phyloP scores from a whole-genome alignment of 2,888 invertebrate genomes.

The Sclerodermus sp. region DNA sequence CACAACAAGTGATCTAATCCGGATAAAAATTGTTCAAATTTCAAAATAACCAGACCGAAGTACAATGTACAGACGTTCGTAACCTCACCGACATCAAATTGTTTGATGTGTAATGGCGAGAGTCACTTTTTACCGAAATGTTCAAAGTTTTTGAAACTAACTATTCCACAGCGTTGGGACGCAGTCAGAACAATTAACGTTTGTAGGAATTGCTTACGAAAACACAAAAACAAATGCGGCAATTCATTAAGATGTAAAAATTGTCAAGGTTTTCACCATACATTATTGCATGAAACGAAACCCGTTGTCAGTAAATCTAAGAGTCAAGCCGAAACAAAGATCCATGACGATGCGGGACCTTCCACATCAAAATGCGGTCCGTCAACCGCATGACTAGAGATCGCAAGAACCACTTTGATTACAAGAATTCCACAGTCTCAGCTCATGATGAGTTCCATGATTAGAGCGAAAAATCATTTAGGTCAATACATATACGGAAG shows the following conservation, averaged over 20 bases:
- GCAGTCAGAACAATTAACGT: background rate
- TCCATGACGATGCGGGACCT: constrained; percentile 14
- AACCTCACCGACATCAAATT: background rate
- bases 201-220: constrained; percentile 14
- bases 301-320: background rate
- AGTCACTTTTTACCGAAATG: background rate
- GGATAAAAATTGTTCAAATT: background rate
- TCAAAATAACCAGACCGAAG: background rate
- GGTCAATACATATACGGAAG: constrained; percentile 12
- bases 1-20: background rate
- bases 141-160: constrained; percentile 7
- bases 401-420: constrained; percentile 4
- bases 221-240: constrained; percentile 6
- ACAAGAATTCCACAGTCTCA: constrained; percentile 12
- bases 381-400: background rate
- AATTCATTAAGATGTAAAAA: constrained; percentile 7
- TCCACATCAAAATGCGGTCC: constrained; percentile 9
- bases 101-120: background rate
- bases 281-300: background rate
- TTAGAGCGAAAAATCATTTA: constrained; percentile 7
- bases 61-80: background rate
- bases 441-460: constrained; percentile 16
- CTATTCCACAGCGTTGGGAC: background rate
- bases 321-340: background rate
- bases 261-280: background rate